Conservation (phyloP, 2,113 vertebrate species). For the Neogale vison region DNA sequence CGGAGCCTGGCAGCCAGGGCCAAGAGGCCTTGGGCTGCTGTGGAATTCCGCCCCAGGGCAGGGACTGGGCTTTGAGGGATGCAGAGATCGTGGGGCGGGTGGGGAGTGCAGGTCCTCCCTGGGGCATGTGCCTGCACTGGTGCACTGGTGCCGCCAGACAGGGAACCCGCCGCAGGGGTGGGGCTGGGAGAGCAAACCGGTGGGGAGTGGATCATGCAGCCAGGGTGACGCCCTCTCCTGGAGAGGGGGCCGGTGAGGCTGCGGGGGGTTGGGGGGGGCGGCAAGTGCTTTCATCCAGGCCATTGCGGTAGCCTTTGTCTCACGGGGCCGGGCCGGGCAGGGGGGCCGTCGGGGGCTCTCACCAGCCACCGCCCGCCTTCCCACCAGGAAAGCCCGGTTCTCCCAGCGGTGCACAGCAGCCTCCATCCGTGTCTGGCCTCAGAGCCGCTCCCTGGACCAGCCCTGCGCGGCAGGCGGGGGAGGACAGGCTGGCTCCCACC, state of each 20-base stretch:
- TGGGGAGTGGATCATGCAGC: neutral
- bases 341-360: neutral
- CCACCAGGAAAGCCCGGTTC: neutral
- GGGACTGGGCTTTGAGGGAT: neutral
- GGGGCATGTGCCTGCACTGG: too few relatives aligned
- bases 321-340: accelerated
- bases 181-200: neutral
- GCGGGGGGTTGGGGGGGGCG: too few relatives aligned
- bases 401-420: neutral
- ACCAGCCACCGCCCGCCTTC: neutral
- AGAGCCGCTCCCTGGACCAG: neutral
- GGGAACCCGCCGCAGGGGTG: accelerated
- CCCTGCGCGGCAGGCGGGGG: accelerated
- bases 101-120: too few relatives aligned
- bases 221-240: neutral
- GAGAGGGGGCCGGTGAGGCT: neutral
- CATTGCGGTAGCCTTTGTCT: neutral
- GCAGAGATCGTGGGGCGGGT: accelerated
- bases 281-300: neutral
- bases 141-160: too few relatives aligned
- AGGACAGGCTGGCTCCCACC: neutral
- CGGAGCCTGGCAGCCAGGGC: too few relatives aligned
- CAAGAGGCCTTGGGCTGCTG: neutral
- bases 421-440: neutral
- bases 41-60: neutral